These are phyloP conservation scores for Procambarus virginalis DNA, from an alignment of 1,140 invertebrate genomes.

Conservation along the genomic window DNA sequence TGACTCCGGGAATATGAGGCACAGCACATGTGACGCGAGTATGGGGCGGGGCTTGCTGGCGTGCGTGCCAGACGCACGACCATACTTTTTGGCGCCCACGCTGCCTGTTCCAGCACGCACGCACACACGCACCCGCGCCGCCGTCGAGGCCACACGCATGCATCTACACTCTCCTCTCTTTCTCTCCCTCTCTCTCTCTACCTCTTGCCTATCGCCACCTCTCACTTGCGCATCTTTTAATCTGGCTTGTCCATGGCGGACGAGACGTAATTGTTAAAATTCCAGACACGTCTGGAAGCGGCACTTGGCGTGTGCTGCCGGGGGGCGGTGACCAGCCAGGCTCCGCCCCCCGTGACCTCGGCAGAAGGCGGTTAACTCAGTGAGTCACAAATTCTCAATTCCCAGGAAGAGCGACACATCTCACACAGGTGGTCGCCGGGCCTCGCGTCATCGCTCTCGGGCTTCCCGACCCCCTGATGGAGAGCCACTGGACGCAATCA, in stretches of 20 bases:
- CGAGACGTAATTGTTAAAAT: slow-evolving; percentile 30
- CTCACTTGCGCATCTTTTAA: not conserved
- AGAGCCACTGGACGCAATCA: not conserved
- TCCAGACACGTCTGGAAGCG: slow-evolving; percentile 23
- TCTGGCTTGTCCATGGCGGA: not conserved
- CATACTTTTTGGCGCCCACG: slow-evolving; percentile 1
- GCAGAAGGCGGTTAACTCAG: not conserved
- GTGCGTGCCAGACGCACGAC: slow-evolving; percentile 57
- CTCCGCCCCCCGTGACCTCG: slow-evolving; percentile 14
- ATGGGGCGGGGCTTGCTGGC: not conserved
- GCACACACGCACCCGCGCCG: slow-evolving; percentile 21
- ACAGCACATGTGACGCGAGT: slow-evolving; percentile 33
- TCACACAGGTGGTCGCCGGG: not conserved
- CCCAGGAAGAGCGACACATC: slow-evolving; percentile 7
- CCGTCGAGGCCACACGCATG: not conserved
- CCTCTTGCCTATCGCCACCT: not conserved
- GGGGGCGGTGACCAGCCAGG: slow-evolving; percentile 35
- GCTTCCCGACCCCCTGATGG: not conserved
- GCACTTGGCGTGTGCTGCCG: slow-evolving; percentile 33
- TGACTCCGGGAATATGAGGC: not conserved
- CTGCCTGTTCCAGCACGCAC: slow-evolving; percentile 11
- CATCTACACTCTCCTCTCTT: not conserved
- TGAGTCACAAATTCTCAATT: slow-evolving; percentile 17
- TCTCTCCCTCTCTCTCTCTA: not conserved
- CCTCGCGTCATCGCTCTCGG: not conserved